phyloP scores from a whole-genome alignment of 2,797 vertebrate genomes.

The Cephalopachus bancanus region DNA sequence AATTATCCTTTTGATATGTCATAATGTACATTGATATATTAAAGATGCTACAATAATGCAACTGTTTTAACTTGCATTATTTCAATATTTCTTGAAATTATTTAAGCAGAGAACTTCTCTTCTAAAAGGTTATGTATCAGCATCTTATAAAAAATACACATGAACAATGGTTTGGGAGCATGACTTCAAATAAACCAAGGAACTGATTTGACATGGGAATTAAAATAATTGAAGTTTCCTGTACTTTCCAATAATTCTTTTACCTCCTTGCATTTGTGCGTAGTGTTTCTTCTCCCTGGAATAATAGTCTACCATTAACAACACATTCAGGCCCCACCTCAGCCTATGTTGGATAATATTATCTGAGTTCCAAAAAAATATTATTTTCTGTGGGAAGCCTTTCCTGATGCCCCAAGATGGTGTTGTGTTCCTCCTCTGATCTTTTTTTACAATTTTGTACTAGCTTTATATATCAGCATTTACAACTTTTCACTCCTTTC shows the following conservation, averaged over 20 bases:
- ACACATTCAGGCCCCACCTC: not conserved
- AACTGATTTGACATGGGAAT: not conserved
- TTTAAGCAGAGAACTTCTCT: not conserved
- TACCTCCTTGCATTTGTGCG: not conserved
- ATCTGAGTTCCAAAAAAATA: not conserved
- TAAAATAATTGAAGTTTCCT: not conserved
- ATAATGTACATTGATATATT: not conserved
- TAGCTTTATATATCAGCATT: not conserved
- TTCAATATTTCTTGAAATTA: slow-evolving; percentile 32
- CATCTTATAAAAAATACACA: not conserved
- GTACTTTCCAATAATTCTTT: not conserved
- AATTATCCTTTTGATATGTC: not conserved
- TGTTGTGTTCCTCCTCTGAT: not conserved
- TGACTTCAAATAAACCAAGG: not conserved
- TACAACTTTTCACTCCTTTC: not conserved
- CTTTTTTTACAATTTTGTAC: not conserved
- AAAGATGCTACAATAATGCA: not conserved
- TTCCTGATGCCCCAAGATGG: not conserved
- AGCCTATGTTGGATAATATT: not conserved
- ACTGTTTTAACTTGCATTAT: not conserved
- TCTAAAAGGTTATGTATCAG: not conserved
- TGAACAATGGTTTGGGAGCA: not conserved
- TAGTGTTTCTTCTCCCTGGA: not conserved
- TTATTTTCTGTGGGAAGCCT: not conserved
- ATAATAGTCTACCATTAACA: not conserved